phyloP scores from a whole-genome alignment of 53 echinoderm and acorn worm genomes.

The Astropecten irregularis region DNA sequence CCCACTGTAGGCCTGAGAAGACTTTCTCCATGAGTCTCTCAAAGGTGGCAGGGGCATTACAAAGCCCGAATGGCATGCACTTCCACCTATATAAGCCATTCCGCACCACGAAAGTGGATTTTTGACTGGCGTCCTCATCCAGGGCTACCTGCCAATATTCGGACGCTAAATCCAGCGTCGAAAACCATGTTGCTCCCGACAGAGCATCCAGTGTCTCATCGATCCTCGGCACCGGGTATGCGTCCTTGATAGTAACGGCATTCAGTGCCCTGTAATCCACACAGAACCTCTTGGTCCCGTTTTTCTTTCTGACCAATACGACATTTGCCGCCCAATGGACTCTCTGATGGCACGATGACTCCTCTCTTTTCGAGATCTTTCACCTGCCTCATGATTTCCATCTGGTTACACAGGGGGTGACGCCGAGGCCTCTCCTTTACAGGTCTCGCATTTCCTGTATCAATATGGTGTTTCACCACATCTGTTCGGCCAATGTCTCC shows the following conservation, averaged over 20 bases:
- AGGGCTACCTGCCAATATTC: conserved; percentile 57
- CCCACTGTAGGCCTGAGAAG: conserved; percentile 30
- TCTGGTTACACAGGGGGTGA: conserved; percentile 20
- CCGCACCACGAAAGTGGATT: conserved; percentile 47
- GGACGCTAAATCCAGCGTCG: conserved; percentile 45
- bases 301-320: conserved; percentile 60
- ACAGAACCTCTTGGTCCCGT: conserved; percentile 48
- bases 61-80: conserved; percentile 61
- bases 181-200: conserved; percentile 49
- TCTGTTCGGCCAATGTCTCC: conserved; percentile 4
- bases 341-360: background rate
- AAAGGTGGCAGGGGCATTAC: conserved; percentile 52
- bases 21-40: conserved; percentile 46
- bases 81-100: conserved; percentile 28
- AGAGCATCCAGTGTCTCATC: conserved; percentile 61
- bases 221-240: conserved; percentile 51
- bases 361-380: conserved; percentile 9
- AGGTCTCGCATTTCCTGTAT: background rate
- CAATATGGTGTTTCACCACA: background rate
- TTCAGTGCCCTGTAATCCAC: conserved; percentile 62
- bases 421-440: conserved; percentile 6
- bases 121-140: conserved; percentile 49
- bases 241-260: conserved; percentile 63
- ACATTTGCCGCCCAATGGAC: conserved; percentile 2
- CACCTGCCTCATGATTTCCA: conserved; percentile 23